Percentiles rank a stretch among this genome's conserved stretches.
phyloP scores from a whole-genome alignment of 2,797 vertebrate species.

The Morelia viridis region DNA sequence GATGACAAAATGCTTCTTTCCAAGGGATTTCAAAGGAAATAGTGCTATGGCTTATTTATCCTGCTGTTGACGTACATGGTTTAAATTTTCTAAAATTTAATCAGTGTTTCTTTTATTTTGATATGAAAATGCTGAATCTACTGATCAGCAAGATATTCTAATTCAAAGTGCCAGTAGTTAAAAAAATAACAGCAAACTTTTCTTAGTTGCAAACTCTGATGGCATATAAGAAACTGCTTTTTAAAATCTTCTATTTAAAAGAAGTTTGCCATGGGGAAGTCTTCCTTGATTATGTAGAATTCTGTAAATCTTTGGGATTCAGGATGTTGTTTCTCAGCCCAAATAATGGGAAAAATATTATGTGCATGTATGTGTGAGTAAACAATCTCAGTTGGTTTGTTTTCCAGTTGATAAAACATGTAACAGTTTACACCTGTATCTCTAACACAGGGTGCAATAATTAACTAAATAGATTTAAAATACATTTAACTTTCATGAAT shows the following conservation, averaged over 20 bases:
- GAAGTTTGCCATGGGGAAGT: neutral
- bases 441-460: neutral
- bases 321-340: neutral
- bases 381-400: neutral
- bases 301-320: neutral
- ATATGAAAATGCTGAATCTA: neutral
- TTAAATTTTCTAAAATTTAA: neutral
- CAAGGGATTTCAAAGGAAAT: neutral
- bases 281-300: neutral
- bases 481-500: neutral
- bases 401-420: neutral
- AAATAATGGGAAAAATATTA: neutral
- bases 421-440: neutral
- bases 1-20: neutral
- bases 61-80: neutral
- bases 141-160: neutral
- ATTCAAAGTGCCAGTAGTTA: neutral
- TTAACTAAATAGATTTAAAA: neutral
- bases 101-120: neutral
- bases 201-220: neutral
- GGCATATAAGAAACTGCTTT: neutral
- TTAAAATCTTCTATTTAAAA: neutral
- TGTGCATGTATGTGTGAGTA: neutral
- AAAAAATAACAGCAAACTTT: neutral
- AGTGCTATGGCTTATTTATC: neutral